These are phyloP conservation scores for Agriopis aurantiaria DNA, from an alignment of 2,888 invertebrate genomes.

Conservation along the genomic window DNA sequence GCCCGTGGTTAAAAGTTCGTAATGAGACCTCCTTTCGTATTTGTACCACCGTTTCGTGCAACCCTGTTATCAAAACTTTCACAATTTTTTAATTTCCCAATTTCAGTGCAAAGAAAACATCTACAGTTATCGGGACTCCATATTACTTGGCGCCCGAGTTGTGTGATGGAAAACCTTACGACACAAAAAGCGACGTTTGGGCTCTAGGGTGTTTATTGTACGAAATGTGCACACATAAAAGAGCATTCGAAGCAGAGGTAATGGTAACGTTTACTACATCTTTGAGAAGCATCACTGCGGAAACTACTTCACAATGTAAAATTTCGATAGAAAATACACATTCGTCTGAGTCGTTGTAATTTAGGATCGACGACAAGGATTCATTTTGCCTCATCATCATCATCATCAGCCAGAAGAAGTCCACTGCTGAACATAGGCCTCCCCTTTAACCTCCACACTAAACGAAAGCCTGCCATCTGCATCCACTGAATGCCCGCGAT, in stretches of 20 bases:
- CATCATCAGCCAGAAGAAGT: too few species aligned
- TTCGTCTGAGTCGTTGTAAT: too few species aligned
- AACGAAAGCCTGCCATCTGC: too few species aligned
- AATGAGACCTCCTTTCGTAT: too few species aligned
- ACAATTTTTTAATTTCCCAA: background rate
- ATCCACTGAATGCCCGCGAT: too few species aligned
- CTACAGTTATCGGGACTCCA: slow-evolving; percentile 91
- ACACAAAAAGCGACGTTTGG: slow-evolving; percentile 95
- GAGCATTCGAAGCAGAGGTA: slow-evolving; percentile 90
- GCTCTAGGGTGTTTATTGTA: slow-evolving; percentile 94
- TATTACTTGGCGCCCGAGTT: slow-evolving; percentile 95
- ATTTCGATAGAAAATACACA: too few species aligned
- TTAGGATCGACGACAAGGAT: background rate
- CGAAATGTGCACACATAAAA: slow-evolving; percentile 91
- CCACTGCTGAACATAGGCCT: too few species aligned
- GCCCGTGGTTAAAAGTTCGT: too few species aligned
- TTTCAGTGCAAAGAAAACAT: slow-evolving; percentile 86
- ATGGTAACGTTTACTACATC: slow-evolving; percentile 7
- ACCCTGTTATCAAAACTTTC: background rate
- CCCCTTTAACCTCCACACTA: too few species aligned
- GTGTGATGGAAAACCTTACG: slow-evolving; percentile 91
- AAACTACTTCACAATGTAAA: background rate
- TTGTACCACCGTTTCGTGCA: too few species aligned
- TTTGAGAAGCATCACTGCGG: background rate
- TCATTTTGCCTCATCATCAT: background rate